Conservation (phyloP, 2,113 vertebrate genomes). For the Vulpes ferrilata region DNA sequence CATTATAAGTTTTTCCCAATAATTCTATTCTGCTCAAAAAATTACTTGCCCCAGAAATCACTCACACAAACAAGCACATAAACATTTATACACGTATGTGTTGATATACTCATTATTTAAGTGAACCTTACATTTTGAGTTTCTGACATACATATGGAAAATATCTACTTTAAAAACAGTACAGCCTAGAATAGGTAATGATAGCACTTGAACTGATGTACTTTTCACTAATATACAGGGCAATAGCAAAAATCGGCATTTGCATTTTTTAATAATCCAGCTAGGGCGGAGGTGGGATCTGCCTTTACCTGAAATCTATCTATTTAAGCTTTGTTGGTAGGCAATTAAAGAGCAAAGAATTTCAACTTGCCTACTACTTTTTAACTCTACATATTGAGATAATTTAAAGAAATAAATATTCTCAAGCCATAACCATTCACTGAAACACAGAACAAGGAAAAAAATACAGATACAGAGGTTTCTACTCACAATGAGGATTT, state of each 20-base stretch:
- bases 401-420: neutral
- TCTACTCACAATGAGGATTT: neutral
- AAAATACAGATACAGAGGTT: neutral
- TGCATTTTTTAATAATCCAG: neutral
- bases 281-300: neutral
- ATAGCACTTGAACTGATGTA: neutral
- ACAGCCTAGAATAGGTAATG: neutral
- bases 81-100: neutral
- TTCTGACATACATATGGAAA: neutral
- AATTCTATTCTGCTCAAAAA: neutral
- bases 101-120: neutral
- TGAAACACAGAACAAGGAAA: neutral
- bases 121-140: neutral
- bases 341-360: neutral
- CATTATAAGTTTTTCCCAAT: neutral
- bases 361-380: neutral
- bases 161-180: neutral
- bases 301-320: neutral
- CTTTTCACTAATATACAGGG: neutral
- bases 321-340: neutral
- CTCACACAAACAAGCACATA: neutral
- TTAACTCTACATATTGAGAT: neutral
- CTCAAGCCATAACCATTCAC: neutral
- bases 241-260: neutral
- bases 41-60: neutral